A percentile compares a stretch with the other conserved stretches of the same genome.
Evolutionary conservation across 2,888 invertebrate genomes (phyloP).

Genomic region (Automeris io): DNA sequence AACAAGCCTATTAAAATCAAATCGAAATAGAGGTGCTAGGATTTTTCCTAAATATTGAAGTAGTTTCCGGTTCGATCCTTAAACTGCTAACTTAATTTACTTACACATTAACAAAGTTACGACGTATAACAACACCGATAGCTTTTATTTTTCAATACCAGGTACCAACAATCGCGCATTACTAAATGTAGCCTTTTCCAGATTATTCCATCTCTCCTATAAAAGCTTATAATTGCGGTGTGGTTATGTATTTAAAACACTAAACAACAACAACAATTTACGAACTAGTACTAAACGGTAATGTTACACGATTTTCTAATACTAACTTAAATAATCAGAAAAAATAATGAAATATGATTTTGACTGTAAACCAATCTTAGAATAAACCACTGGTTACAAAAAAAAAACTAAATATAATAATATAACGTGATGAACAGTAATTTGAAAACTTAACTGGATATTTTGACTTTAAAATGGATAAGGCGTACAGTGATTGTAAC

Average conservation of each 20-base stretch:
- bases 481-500: background rate
- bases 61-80: slow-evolving; percentile 5
- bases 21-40: background rate
- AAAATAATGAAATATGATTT: background rate
- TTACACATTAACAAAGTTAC: background rate
- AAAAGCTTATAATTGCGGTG: slow-evolving; percentile 46
- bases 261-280: slow-evolving; percentile 53
- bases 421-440: background rate
- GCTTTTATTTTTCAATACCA: too few relatives aligned
- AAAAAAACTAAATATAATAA: background rate
- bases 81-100: slow-evolving; percentile 1
- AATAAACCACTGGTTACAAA: background rate
- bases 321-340: slow-evolving; percentile 9
- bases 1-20: slow-evolving; percentile 1
- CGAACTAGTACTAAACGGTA: slow-evolving; percentile 39
- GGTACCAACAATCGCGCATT: background rate
- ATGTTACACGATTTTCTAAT: background rate
- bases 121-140: background rate
- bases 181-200: background rate
- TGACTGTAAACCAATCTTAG: background rate
- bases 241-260: slow-evolving; percentile 34
- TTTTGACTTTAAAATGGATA: slow-evolving; percentile 1
- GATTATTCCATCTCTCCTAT: slow-evolving; percentile 12
- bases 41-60: slow-evolving; percentile 8
- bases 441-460: background rate